Evolutionary conservation across 2,797 vertebrate species (phyloP).

Genomic region (Parambassis ranga): DNA sequence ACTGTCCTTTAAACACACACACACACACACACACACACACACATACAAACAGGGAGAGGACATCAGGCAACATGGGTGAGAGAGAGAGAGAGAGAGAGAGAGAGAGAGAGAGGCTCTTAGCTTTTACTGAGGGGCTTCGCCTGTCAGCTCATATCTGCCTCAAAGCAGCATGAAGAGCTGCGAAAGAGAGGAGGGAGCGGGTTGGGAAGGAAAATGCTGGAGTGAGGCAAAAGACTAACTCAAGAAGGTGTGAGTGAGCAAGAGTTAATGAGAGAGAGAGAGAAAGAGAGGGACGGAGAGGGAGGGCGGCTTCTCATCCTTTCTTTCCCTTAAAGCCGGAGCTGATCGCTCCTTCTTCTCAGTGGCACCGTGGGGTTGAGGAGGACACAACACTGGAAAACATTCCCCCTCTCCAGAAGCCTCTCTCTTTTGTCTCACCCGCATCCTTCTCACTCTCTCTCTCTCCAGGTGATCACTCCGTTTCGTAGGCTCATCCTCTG

Average conservation of each 20-base stretch:
- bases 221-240: constrained; percentile 41
- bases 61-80: too few species aligned
- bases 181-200: constrained; percentile 9
- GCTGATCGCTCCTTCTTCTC: constrained; percentile 45
- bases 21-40: constrained; percentile 19
- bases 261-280: constrained; percentile 52
- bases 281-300: constrained; percentile 18
- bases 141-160: constrained; percentile 76
- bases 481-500: constrained; percentile 91
- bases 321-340: constrained; percentile 65
- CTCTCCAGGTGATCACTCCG: constrained; percentile 90
- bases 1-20: constrained; percentile 44
- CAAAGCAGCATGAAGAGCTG: constrained; percentile 48
- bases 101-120: constrained; percentile 58
- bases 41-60: background rate
- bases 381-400: constrained; percentile 46
- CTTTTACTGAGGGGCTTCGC: constrained; percentile 63
- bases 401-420: background rate
- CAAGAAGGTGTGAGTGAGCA: constrained; percentile 60
- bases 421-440: background rate
- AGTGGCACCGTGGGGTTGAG: constrained; percentile 53
- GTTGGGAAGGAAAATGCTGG: constrained; percentile 8
- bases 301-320: constrained; percentile 43
- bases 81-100: background rate
- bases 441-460: constrained; percentile 23